Percentiles rank a stretch among this genome's conserved stretches.
Evolutionary conservation across 2,113 vertebrate genomes (phyloP).

Genomic region (Gambusia holbrooki): DNA sequence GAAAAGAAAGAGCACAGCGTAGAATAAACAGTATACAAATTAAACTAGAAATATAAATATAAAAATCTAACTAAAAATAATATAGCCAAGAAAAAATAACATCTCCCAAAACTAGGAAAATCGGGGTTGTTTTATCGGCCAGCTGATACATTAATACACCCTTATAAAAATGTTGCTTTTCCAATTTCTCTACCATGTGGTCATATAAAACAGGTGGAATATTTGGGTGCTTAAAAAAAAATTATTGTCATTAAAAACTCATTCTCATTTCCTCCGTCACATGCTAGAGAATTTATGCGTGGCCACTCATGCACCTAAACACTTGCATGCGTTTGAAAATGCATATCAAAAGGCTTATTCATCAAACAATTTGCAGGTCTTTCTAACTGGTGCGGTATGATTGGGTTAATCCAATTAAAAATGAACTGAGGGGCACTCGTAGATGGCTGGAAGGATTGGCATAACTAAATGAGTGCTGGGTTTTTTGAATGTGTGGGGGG

Average conservation of each 20-base stretch:
- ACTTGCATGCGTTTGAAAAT: constrained; percentile 47
- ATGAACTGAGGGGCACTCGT: constrained; percentile 59
- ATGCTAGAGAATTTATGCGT: constrained; percentile 29
- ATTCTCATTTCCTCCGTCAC: constrained; percentile 56
- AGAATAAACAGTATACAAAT: too few species aligned
- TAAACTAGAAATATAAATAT: too few species aligned
- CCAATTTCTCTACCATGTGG: constrained; percentile 68
- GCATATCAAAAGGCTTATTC: constrained; percentile 66
- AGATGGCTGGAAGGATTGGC: constrained; percentile 47
- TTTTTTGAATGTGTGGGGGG: constrained; percentile 43
- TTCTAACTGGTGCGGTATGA: constrained; percentile 53
- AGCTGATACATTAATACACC: too few species aligned
- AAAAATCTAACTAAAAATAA: too few species aligned
- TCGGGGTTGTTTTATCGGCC: too few species aligned
- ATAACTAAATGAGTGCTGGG: constrained; percentile 43
- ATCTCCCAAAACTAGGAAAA: too few species aligned
- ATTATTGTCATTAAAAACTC: constrained; percentile 74
- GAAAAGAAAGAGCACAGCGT: too few species aligned
- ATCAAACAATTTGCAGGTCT: constrained; percentile 68
- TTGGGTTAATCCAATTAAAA: constrained; percentile 79
- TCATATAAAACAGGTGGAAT: constrained; percentile 36
- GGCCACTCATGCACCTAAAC: constrained; percentile 16
- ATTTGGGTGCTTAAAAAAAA: constrained; percentile 58
- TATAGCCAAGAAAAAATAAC: too few species aligned
- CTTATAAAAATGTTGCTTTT: constrained; percentile 47